Conservation (phyloP, 2,113 vertebrate species). For the Actenoides hombroni region DNA sequence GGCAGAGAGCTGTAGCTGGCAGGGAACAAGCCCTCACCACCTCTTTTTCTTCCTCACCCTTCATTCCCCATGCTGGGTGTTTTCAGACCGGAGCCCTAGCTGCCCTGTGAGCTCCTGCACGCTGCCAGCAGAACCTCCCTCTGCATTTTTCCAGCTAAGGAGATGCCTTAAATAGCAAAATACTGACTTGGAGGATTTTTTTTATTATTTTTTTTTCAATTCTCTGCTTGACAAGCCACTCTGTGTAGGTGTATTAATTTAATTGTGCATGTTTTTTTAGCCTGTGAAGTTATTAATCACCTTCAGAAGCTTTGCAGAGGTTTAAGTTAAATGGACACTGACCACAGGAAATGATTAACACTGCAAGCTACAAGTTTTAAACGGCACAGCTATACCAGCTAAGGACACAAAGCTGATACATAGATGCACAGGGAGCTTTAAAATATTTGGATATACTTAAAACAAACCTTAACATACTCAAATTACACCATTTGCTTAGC, state of each 20-base stretch:
- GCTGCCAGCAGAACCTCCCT: background rate
- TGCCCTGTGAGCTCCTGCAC: accelerated
- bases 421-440: background rate
- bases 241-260: background rate
- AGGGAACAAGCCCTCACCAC: background rate
- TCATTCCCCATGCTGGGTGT: background rate
- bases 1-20: background rate
- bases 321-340: background rate
- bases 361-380: background rate
- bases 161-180: background rate
- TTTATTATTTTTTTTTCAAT: background rate
- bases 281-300: background rate
- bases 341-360: background rate
- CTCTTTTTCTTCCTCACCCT: background rate
- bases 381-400: background rate
- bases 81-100: background rate
- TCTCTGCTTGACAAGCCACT: background rate
- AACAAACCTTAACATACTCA: background rate
- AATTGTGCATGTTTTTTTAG: background rate
- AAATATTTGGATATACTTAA: background rate
- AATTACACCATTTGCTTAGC: background rate
- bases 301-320: background rate
- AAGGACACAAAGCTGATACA: background rate
- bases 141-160: background rate
- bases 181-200: background rate